Base-by-base conservation (phyloP, 1,140 invertebrate genomes). In the Fopius arisanus region DNA sequence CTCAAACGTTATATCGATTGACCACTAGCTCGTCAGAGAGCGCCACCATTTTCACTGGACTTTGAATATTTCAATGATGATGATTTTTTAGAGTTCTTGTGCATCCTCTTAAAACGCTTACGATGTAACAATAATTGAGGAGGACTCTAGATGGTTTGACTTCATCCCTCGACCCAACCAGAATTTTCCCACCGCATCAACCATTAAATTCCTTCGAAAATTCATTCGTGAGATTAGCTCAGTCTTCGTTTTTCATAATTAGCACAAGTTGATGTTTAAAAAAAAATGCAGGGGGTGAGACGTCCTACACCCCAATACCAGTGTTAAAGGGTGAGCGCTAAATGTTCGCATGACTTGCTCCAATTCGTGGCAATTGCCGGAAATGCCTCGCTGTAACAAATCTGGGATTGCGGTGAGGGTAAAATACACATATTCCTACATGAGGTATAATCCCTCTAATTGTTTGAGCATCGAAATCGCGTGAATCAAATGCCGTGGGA, bases 1-100 rank as follows among this genome's bases (percentile, higher is more conserved):
- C 40, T 67, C 26, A 33, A 78, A 81, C 77, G 72, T 67, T 28
- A 80, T 85, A 86, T 86, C 82, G 84, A 86, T 86, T 86, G 82
- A 77, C 78, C 54, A 70, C 70, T 59, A 33, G 37, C 75, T 80
- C 84, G 78, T 79, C 69, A 85, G 84, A 80, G 83, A 43, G 83
- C 83, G 82, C 83, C 82, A 82, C 84, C 74, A 77, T 76, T 79
- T 77, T 16, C 41, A 74, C 72, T 68, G 72, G 70, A 77, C 72
- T n/a, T 43, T 43, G 14, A 43, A 43, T 43, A 43, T 43, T 43
- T 43, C 4, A 43, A 43, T 43, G 14, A 43, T 31, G 29, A 3
- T 7, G 29, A 4, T 31, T 31, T 31, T 6, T 43, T 3, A 12
- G 40, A 43, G 2, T 6, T 43, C 3, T 59, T 26, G 19, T 4